A percentile compares a stretch with the other conserved stretches of the same genome.
These are phyloP conservation scores for Enteromius argenteus DNA, from an alignment of 2,797 vertebrate genomes.

Conservation along the genomic window DNA sequence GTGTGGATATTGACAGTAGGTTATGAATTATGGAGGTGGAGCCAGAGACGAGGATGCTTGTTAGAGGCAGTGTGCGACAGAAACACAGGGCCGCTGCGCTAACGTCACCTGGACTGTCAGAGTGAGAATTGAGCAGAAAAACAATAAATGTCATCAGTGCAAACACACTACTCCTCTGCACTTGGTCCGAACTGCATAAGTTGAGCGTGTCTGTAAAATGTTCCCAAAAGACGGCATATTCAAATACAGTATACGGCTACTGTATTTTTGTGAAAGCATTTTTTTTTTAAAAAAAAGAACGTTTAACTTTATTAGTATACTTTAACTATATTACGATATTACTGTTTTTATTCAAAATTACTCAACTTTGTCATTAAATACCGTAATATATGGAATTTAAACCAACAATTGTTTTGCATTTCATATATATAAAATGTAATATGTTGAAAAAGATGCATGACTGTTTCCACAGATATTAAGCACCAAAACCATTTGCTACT, in stretches of 20 bases:
- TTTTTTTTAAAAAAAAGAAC: conserved; percentile 2
- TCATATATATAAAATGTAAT: too few relatives aligned
- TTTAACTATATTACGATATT: neutral
- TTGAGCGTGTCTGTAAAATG: neutral
- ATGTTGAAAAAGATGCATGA: neutral
- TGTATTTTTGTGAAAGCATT: neutral
- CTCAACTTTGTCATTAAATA: neutral
- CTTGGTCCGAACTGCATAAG: neutral
- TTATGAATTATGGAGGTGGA: conserved; percentile 42
- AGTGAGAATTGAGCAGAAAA: neutral
- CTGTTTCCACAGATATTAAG: neutral
- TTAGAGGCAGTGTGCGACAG: conserved; percentile 5
- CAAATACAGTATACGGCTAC: neutral
- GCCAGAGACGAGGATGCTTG: conserved; percentile 26
- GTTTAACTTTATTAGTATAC: neutral
- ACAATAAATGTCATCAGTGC: neutral
- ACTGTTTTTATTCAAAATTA: neutral
- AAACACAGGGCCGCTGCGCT: conserved; percentile 8
- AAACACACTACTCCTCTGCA: neutral
- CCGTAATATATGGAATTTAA: neutral
- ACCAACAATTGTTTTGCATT: neutral
- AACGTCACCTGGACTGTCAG: conserved; percentile 6
- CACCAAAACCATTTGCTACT: neutral
- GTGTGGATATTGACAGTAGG: conserved; percentile 30
- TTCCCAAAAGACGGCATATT: neutral